Conservation (phyloP, 2,113 vertebrate species). For the Hypocryptadius cinnamomeus region DNA sequence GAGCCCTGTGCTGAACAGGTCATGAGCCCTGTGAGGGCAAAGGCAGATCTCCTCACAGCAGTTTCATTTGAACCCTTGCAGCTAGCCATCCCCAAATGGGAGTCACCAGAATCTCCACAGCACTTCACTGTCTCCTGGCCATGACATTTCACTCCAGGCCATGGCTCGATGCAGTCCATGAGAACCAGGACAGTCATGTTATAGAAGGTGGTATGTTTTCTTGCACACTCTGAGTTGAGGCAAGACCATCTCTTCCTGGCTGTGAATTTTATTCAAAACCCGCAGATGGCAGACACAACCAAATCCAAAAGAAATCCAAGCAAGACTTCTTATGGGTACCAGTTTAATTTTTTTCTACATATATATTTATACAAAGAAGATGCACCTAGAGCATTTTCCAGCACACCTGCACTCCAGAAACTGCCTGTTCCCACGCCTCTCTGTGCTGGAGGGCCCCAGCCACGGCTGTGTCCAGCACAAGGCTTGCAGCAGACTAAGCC, state of each 20-base stretch:
- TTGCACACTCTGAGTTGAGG: background rate
- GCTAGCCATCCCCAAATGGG: background rate
- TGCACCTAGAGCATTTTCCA: background rate
- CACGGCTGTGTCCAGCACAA: background rate
- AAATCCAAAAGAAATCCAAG: background rate
- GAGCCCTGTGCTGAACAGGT: background rate
- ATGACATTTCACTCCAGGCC: background rate
- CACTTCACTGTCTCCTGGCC: background rate
- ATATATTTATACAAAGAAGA: background rate
- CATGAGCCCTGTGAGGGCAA: fast-evolving
- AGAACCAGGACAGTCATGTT: background rate
- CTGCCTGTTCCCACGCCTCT: background rate
- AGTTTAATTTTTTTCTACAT: background rate
- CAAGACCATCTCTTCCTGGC: background rate
- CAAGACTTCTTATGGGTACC: background rate
- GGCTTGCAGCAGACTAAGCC: background rate
- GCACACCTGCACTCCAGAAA: background rate
- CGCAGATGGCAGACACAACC: background rate
- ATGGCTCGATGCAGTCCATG: background rate
- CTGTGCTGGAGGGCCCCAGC: background rate
- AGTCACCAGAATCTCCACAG: background rate
- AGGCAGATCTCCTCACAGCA: background rate
- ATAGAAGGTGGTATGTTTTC: background rate
- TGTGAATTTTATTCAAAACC: background rate
- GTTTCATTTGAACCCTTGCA: background rate